Evolutionary conservation across 2,888 invertebrate species (phyloP).

Genomic region (Microplitis deprimator): DNA sequence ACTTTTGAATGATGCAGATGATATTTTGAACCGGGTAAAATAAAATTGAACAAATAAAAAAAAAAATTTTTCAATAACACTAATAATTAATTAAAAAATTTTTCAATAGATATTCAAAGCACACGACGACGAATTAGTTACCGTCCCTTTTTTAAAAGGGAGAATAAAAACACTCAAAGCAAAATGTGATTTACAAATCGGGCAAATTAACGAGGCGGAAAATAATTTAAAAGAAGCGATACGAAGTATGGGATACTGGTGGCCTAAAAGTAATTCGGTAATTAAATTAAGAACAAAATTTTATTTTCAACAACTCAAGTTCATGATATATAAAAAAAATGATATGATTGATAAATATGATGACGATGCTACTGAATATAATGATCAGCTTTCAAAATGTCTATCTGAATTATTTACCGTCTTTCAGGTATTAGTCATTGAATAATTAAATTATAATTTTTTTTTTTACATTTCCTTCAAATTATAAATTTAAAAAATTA

Average conservation of each 20-base stretch:
- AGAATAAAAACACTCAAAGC: slow-evolving; percentile 72
- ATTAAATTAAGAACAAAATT: slow-evolving; percentile 57
- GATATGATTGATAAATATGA: slow-evolving; percentile 57
- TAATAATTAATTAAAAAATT: too few relatives aligned
- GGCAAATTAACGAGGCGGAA: slow-evolving; percentile 69
- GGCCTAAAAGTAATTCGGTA: slow-evolving; percentile 64
- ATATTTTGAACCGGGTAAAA: slow-evolving; percentile 56
- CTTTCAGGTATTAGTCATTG: slow-evolving; percentile 65
- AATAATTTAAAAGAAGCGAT: slow-evolving; percentile 67
- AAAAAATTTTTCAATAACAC: too few relatives aligned
- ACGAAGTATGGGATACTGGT: slow-evolving; percentile 68
- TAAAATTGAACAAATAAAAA: slow-evolving; percentile 19
- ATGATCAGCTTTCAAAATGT: slow-evolving; percentile 71
- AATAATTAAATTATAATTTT: background rate
- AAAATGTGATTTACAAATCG: slow-evolving; percentile 68
- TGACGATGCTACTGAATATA: slow-evolving; percentile 69
- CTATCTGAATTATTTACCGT: slow-evolving; percentile 69
- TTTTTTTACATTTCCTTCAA: background rate
- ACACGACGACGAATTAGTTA: slow-evolving; percentile 59
- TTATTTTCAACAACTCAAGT: slow-evolving; percentile 62
- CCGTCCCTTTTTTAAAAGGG: slow-evolving; percentile 66
- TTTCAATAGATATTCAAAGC: slow-evolving; percentile 52
- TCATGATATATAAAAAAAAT: slow-evolving; percentile 61
- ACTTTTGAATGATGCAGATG: slow-evolving; percentile 73
- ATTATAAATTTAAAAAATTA: background rate